A percentile compares a stretch with the other conserved stretches of the same genome.
phyloP scores from a whole-genome alignment of 2,888 invertebrate species.

The Oconnorella tubifera region DNA sequence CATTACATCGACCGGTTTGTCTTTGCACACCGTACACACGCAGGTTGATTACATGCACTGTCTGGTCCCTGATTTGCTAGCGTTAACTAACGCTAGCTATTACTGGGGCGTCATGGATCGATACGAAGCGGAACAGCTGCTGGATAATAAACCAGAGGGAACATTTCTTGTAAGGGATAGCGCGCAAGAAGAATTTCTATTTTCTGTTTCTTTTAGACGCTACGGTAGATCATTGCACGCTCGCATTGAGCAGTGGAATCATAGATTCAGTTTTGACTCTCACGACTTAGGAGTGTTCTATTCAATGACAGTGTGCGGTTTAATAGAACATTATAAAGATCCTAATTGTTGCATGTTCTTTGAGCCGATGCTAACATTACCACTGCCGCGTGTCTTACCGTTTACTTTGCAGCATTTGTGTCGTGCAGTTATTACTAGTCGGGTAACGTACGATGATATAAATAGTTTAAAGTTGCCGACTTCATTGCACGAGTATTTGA shows the following conservation, averaged over 20 bases:
- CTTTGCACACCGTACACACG: slow-evolving; percentile 48
- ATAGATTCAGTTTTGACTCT: slow-evolving; percentile 92
- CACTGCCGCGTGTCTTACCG: slow-evolving; percentile 78
- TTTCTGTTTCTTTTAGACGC: slow-evolving; percentile 87
- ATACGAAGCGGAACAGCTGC: slow-evolving; percentile 87
- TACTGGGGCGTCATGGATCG: slow-evolving; percentile 99
- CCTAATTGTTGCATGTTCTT: slow-evolving; percentile 98
- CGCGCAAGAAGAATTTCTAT: slow-evolving; percentile 94
- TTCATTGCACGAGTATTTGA: slow-evolving; percentile 80
- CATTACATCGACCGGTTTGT: background rate
- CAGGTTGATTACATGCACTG: slow-evolving; percentile 94
- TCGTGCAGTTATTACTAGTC: slow-evolving; percentile 78
- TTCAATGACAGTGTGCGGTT: slow-evolving; percentile 75
- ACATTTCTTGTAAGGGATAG: slow-evolving; percentile 92
- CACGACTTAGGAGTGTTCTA: slow-evolving; percentile 95
- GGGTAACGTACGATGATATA: slow-evolving; percentile 82
- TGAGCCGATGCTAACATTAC: slow-evolving; percentile 93
- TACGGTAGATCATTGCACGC: slow-evolving; percentile 93
- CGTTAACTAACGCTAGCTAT: slow-evolving; percentile 86
- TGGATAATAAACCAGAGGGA: slow-evolving; percentile 91
- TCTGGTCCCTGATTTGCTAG: slow-evolving; percentile 84
- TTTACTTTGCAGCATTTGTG: slow-evolving; percentile 89
- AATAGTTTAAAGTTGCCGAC: slow-evolving; percentile 81
- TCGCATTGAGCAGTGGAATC: slow-evolving; percentile 90
- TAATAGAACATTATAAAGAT: slow-evolving; percentile 83